Conservation (phyloP, 2,888 invertebrate species). For the Oligia strigilis region DNA sequence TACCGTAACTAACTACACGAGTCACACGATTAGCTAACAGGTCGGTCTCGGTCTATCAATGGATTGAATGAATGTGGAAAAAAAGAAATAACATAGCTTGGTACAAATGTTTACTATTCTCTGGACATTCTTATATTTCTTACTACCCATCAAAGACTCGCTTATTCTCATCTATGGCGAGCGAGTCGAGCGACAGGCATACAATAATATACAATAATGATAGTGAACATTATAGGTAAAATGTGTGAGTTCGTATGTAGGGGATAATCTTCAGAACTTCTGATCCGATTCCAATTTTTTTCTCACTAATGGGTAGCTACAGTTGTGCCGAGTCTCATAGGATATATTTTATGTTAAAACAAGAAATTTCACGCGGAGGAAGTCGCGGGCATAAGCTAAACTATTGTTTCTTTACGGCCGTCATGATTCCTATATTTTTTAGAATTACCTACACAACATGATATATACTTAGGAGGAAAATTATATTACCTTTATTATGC, state of each 20-base stretch:
- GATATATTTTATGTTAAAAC: not conserved
- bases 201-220: not conserved
- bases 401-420: not conserved
- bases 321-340: not conserved
- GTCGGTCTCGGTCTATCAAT: not conserved
- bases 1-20: not conserved
- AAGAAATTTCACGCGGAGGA: not conserved
- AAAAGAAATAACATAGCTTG: not conserved
- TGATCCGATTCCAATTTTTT: not conserved
- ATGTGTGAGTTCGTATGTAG: not conserved
- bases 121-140: not conserved
- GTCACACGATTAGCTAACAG: not conserved
- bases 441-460: not conserved
- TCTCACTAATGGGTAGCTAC: not conserved
- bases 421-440: not conserved
- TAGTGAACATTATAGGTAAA: not conserved
- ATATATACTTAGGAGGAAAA: not conserved
- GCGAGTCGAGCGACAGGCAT: not conserved
- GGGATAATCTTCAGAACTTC: not conserved
- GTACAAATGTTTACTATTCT: slow-evolving; percentile 24
- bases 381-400: not conserved
- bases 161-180: not conserved
- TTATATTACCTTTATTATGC: not conserved
- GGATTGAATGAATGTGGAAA: not conserved
- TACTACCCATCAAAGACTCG: not conserved